Base-by-base conservation (phyloP, 2,888 invertebrate genomes). In the Ectemnius lituratus region DNA sequence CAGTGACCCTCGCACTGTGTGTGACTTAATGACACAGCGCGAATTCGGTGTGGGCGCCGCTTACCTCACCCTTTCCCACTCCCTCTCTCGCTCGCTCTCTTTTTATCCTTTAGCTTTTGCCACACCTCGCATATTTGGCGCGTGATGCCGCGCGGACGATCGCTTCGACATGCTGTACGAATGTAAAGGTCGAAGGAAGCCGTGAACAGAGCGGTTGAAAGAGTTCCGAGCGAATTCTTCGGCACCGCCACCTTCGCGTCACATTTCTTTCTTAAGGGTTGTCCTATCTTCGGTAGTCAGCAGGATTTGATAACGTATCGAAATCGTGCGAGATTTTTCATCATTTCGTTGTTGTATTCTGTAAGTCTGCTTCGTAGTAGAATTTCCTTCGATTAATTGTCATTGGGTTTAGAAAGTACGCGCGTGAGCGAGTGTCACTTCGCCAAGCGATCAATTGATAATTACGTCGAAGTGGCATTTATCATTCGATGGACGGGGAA, bases 101-200 rank as follows among this genome's bases (percentile, higher is more conserved):
- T 23, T 67, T 37, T 73, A 57, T 67, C 76, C 67, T 4, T 6
- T 6, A 67, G 62, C 79, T 74, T 37, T 37, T 79, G 88, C 88
- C 89, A 89, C 89, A 87, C 89, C 89, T 89, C 88, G 85, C 88
- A 89, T 89, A 88, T 88, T 89, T 89, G 86, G 87, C 87, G 87
- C 87, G 86, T 88, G 87, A 89, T 88, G 86, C 83, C 87, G 87
- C 84, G 84, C 84, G 83, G 83, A 82, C 37, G 85, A 84, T 85
- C 83, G 85, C 81, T 85, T 85, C 84, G 83, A 83, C 83, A 81
- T 82, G 81, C 80, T 81, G 82, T 83, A 83, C 83, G 78, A 83
- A 83, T 83, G 83, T 83, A 83, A 83, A 83, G 83, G 83, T 83
- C 83, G 83, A 57, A 37, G 37, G 37, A 37, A 83, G 65, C 78